Evolutionary conservation across 1,140 invertebrate genomes (phyloP), one percentile per base, ranked within the genome.

Genomic region (Parapsyche elsis): DNA sequence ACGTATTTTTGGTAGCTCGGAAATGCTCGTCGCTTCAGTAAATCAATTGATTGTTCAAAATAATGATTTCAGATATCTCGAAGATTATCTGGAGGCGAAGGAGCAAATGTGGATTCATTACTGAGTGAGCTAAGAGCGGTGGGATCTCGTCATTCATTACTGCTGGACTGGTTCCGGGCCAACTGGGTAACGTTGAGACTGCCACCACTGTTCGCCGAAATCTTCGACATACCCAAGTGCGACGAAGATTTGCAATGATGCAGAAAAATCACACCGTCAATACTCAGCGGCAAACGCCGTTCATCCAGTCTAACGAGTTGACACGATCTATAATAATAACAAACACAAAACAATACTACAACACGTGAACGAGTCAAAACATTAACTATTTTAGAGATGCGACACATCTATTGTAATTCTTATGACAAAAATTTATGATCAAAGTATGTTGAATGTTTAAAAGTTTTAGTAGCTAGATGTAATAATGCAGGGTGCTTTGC

Each of bases 181-280:
- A 94, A 97, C 88, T 98, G 96, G 96, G 91, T 91, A 77, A 93
- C 94, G 84, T 90, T 98, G 45, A 91, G 93, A 80, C 90, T 98
- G 84, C 97, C 97, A 44, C 96, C 97, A 0, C 92, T 99, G 46
- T 99, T 98, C 87, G 96, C 97, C 24, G 97, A 99, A 89, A 98
- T 98, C 84, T 99, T 98, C 88, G 97, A 99, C 91, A 98, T 99
- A 90, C 96, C 97, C 67, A 97, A 96, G 88, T 93, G 92, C 85
- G 94, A 95, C 67, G 81, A 83, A 57, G 81, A 83, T 73, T 23
- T 83, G 30, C 81, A 83, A 73, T 80, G 59, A 83, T 10, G n/a
- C 73, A 57, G 23, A 16, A 16, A 14, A 57, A 49, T 12, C 16
- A 53, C 53, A 12, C 49, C 49, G 46, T 59, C 75, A 71, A 61